Base-by-base conservation (phyloP, 2,797 vertebrate species). In the Oryzias sinensis region DNA sequence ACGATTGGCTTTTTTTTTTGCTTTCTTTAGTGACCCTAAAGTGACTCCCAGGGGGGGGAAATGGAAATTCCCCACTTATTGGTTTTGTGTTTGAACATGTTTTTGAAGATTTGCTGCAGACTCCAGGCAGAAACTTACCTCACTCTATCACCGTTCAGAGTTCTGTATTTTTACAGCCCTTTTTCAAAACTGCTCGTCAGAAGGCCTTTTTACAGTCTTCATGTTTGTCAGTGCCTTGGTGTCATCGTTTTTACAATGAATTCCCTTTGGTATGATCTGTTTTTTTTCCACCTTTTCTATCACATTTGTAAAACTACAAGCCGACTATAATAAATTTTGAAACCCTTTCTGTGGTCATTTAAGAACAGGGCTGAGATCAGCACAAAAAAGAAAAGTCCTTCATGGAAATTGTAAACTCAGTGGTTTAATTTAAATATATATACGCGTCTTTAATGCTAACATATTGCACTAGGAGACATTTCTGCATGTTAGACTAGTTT, bases 221-320 rank as follows among this genome's bases (percentile, higher is more conserved):
- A 80, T 64, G 74, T 83, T 76, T 87, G 85, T 91, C 81, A 89
- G 90, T 92, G 91, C 92, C 90, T 93, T 90, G 83, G 72, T 88
- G 77, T 63, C 65, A 65, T 83, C 52, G 84, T 56, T 51, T 9
- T 25, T 68, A 86, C 62, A 42, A 74, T 70, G 25, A 70, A 83
- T 69, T 76, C 86, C 74, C 77, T 89, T 90, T 91, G 81, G 90
- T 91, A 89, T 71, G 33, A 37, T 37, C 11, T 55, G 51, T 52
- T 78, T 88, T 88, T 79, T 88, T 88, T 79, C 80, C 80, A 80
- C 70, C 53, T 78, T 86, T 91, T 90, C 86, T 91, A 90, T 85
- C 58, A 80, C 70, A 64, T 90, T 91, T 91, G 84, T 90, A 89
- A 72, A 69, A 14, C 25, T 66, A 4, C 49, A 49, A 61, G 59